These are phyloP conservation scores for Salarias fasciatus DNA, from an alignment of 2,797 vertebrate genomes.

Conservation along the genomic window DNA sequence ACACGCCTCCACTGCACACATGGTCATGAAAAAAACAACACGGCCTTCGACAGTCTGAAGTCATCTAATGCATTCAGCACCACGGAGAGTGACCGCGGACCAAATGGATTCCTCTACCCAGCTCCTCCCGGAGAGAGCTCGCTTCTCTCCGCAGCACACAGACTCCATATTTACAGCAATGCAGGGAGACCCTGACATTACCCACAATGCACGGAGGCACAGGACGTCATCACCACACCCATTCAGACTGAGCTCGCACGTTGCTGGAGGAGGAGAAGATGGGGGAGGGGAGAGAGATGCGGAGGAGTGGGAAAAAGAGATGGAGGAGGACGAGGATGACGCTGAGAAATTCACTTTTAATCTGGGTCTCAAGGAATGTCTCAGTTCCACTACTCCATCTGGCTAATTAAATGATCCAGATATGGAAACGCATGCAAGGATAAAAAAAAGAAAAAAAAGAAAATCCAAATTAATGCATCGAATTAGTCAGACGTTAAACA, in stretches of 20 bases:
- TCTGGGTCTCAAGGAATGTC: constrained; percentile 34
- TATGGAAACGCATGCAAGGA: constrained; percentile 1
- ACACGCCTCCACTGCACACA: constrained; percentile 47
- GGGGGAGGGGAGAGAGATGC: constrained; percentile 75
- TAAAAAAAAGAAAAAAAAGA: not conserved
- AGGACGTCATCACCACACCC: constrained; percentile 81
- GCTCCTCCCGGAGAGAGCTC: not conserved
- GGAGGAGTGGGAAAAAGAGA: constrained; percentile 51
- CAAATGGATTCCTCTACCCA: constrained; percentile 1
- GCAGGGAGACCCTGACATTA: constrained; percentile 76
- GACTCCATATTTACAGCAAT: constrained; percentile 74
- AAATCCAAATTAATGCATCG: no score
- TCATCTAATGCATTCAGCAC: constrained; percentile 24
- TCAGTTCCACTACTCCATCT: constrained; percentile 15
- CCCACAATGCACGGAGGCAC: constrained; percentile 80
- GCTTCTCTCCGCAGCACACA: constrained; percentile 22
- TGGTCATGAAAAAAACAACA: constrained; percentile 12
- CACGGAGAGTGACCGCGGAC: constrained; percentile 11
- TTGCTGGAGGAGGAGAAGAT: constrained; percentile 65
- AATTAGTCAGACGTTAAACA: no score
- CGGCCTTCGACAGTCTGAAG: constrained; percentile 23
- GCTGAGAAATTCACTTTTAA: constrained; percentile 51
- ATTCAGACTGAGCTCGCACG: constrained; percentile 65
- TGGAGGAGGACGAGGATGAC: constrained; percentile 59
- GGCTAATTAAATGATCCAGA: constrained; percentile 18